Evolutionary conservation across 2,888 invertebrate species (phyloP).

Genomic region (Drosophila mimica): DNA sequence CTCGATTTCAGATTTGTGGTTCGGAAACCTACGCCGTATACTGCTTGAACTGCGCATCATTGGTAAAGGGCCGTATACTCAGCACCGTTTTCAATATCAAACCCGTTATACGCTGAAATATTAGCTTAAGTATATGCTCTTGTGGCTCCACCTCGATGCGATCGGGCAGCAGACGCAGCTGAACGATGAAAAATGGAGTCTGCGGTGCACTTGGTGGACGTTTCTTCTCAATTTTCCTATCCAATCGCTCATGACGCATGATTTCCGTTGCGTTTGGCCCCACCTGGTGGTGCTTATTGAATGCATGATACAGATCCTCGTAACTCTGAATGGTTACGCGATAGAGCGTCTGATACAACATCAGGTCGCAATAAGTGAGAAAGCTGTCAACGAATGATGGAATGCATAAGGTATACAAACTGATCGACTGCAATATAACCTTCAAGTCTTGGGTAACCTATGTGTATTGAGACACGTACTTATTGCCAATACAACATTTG

Average conservation of each 20-base stretch:
- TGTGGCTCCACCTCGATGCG: constrained; percentile 86
- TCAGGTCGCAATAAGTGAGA: constrained; percentile 90
- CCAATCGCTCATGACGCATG: constrained; percentile 84
- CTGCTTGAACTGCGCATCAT: constrained; percentile 89
- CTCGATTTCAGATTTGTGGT: no score
- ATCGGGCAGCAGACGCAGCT: constrained; percentile 87
- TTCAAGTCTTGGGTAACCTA: background rate
- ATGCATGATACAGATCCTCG: constrained; percentile 86
- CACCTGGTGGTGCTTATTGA: constrained; percentile 86
- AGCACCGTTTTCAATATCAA: constrained; percentile 87
- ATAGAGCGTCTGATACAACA: constrained; percentile 89
- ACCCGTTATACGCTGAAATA: constrained; percentile 77
- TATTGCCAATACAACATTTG: background rate
- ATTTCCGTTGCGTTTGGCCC: constrained; percentile 86
- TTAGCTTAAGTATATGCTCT: constrained; percentile 82
- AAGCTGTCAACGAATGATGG: constrained; percentile 86
- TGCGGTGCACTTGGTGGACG: constrained; percentile 85
- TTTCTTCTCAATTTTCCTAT: constrained; percentile 86
- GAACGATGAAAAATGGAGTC: constrained; percentile 86
- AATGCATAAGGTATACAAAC: no score
- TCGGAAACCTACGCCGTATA: constrained; percentile 88
- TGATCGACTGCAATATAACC: background rate
- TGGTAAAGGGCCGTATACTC: constrained; percentile 89
- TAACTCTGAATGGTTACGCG: constrained; percentile 88
- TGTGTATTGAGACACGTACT: background rate